phyloP scores from a whole-genome alignment of 1,140 invertebrate species.

The Drosophila insularis region DNA sequence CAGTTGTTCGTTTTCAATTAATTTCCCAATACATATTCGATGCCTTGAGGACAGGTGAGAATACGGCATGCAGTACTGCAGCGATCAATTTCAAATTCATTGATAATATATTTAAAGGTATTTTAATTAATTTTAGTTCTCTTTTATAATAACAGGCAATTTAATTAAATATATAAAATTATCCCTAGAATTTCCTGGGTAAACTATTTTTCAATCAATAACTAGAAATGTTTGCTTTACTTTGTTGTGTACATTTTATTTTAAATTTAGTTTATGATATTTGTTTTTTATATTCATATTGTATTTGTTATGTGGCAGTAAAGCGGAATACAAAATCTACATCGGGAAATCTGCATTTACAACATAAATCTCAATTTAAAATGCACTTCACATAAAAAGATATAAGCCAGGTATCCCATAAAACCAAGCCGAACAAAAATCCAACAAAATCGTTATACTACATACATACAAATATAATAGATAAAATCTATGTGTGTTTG shows the following conservation, averaged over 20 bases:
- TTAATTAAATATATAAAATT: not conserved
- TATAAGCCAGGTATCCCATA: slow-evolving; percentile 33
- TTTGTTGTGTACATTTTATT: too few relatives aligned
- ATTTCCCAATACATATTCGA: slow-evolving; percentile 40
- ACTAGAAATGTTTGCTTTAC: too few relatives aligned
- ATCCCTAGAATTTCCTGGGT: too few relatives aligned
- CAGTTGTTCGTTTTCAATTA: slow-evolving; percentile 51
- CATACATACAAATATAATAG: not conserved
- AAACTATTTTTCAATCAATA: too few relatives aligned
- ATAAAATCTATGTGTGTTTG: not conserved
- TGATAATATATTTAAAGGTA: slow-evolving; percentile 4
- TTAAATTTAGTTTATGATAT: too few relatives aligned
- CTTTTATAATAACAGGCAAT: not conserved
- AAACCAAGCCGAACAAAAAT: slow-evolving; percentile 21
- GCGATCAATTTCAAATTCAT: slow-evolving; percentile 35
- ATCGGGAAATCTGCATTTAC: slow-evolving; percentile 20
- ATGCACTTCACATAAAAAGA: slow-evolving; percentile 51
- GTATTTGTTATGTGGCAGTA: not conserved
- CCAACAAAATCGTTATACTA: not conserved
- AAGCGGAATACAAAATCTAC: not conserved
- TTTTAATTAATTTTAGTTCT: too few relatives aligned
- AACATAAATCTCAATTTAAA: slow-evolving; percentile 75
- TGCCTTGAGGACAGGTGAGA: slow-evolving; percentile 18
- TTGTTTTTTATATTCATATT: too few relatives aligned
- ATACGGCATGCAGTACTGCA: not conserved